Evolutionary conservation across 2,113 vertebrate species (phyloP).

Genomic region (Diadophis punctatus): DNA sequence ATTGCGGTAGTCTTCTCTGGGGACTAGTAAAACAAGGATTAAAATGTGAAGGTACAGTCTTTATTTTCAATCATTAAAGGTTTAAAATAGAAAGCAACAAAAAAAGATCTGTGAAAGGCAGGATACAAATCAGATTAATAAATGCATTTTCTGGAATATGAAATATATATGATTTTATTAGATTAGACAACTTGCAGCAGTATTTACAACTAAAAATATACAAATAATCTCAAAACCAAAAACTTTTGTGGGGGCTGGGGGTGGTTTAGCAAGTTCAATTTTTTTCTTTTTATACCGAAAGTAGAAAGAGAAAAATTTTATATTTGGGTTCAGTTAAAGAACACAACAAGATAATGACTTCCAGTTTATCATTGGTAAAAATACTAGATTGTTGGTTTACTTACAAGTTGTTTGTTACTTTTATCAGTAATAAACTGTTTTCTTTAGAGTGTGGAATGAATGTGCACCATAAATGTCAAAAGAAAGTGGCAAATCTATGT

Average conservation of each 20-base stretch:
- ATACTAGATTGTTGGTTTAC: not conserved
- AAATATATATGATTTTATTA: not conserved
- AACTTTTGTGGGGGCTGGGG: not conserved
- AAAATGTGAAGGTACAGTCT: constrained; percentile 90
- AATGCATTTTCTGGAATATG: not conserved
- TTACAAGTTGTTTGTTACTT: not conserved
- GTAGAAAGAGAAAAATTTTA: not conserved
- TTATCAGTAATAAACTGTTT: constrained; percentile 22
- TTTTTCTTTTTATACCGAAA: not conserved
- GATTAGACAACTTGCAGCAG: not conserved
- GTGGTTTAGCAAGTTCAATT: not conserved
- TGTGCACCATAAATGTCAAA: constrained; percentile 95
- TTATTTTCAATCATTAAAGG: not conserved
- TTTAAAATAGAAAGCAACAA: not conserved
- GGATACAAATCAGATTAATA: not conserved
- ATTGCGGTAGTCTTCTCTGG: constrained; percentile 97
- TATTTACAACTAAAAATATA: not conserved
- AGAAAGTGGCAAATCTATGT: constrained; percentile 95
- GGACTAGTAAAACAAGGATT: constrained; percentile 94
- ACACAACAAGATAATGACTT: not conserved
- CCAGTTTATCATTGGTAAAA: not conserved
- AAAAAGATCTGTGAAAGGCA: not conserved
- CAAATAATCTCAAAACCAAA: not conserved
- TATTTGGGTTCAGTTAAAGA: not conserved
- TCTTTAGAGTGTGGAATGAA: constrained; percentile 92